A percentile compares a stretch with the other conserved stretches of the same genome.
Conservation (phyloP, 2,113 vertebrate genomes). For the Lophura nycthemera region DNA sequence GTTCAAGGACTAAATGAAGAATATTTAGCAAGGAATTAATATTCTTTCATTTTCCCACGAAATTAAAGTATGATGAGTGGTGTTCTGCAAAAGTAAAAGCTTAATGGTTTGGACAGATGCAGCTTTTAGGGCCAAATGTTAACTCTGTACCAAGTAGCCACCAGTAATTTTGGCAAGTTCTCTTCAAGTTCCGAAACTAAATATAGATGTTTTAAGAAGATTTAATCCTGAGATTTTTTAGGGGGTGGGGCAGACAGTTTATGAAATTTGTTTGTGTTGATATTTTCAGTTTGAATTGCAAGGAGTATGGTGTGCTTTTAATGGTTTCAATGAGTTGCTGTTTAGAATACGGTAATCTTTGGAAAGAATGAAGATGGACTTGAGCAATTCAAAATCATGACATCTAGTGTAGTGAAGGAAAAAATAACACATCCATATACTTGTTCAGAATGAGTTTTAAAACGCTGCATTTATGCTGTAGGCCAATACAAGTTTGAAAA, state of each 20-base stretch:
- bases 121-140: neutral
- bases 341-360: neutral
- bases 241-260: neutral
- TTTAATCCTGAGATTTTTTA: neutral
- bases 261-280: neutral
- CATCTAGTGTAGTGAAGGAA: neutral
- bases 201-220: neutral
- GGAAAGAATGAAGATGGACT: neutral
- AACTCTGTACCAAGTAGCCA: neutral
- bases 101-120: neutral
- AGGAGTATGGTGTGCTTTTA: neutral
- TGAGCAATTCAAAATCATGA: neutral
- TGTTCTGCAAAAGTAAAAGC: neutral
- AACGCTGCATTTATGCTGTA: neutral
- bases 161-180: neutral
- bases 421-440: neutral
- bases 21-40: neutral
- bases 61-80: neutral
- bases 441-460: neutral
- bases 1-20: constrained; percentile 24
- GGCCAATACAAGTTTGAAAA: neutral
- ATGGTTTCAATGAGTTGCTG: neutral
- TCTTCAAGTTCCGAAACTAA: neutral
- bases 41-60: neutral
- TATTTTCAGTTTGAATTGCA: neutral